Conservation (phyloP, 2,888 invertebrate species). For the Zelleria hepariella region DNA sequence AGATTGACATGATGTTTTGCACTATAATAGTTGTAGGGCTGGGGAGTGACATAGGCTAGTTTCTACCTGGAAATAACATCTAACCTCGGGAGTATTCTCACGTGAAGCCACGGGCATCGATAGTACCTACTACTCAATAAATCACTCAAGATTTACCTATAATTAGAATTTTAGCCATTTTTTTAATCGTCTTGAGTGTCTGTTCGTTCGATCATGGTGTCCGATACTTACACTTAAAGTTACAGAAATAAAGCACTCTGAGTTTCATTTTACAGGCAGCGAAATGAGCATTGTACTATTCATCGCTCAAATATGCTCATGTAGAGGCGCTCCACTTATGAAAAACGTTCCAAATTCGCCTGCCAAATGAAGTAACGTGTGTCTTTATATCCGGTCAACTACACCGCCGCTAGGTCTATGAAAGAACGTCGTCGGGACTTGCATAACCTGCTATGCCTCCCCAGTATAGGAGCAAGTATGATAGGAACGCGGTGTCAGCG, state of each 20-base stretch:
- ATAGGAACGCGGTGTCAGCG: conserved; percentile 33
- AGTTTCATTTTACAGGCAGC: background rate
- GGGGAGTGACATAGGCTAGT: too few relatives aligned
- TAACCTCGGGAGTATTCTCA: too few relatives aligned
- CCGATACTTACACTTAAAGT: background rate
- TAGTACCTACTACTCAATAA: too few relatives aligned
- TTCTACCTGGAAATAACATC: too few relatives aligned
- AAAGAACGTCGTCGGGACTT: background rate
- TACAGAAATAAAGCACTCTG: background rate
- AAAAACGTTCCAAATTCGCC: too few relatives aligned
- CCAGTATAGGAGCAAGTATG: conserved; percentile 27
- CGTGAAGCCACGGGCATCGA: too few relatives aligned
- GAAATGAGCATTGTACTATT: background rate
- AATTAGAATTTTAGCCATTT: background rate
- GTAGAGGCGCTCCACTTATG: background rate
- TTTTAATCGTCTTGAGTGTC: background rate
- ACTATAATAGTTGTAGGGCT: too few relatives aligned
- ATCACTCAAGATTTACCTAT: background rate
- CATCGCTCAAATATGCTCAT: background rate
- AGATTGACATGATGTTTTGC: too few relatives aligned
- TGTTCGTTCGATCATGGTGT: background rate
- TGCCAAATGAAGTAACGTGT: too few relatives aligned
- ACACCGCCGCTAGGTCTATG: background rate
- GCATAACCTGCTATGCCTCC: background rate
- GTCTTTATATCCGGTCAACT: too few relatives aligned